These are phyloP conservation scores for Falco berigora DNA, from an alignment of 2,797 vertebrate species.

Conservation along the genomic window DNA sequence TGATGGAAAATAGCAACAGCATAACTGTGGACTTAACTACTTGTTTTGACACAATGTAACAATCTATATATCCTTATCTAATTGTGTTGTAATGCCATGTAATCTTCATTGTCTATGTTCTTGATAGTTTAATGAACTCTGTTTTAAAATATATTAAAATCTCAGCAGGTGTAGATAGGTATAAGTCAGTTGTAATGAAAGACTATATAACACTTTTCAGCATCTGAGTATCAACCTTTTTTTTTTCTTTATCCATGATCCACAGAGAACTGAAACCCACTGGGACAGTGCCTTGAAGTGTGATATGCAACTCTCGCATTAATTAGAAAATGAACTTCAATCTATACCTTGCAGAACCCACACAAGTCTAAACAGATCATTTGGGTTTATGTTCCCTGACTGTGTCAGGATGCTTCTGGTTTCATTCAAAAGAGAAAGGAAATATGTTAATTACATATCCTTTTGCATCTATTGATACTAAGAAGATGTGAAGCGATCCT, in stretches of 20 bases:
- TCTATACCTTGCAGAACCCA: neutral
- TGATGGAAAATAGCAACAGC: neutral
- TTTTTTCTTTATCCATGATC: neutral
- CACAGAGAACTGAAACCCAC: neutral
- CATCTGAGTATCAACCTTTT: neutral
- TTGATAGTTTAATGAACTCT: neutral
- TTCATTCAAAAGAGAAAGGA: neutral
- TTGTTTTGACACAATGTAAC: neutral
- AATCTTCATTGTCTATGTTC: neutral
- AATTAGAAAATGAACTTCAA: constrained; percentile 22
- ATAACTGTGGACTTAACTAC: neutral
- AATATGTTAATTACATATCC: neutral
- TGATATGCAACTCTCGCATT: neutral
- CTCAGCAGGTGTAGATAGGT: neutral
- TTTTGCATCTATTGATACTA: neutral
- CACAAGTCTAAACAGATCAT: neutral
- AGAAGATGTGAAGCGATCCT: neutral
- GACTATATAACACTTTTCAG: neutral
- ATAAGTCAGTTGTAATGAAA: neutral
- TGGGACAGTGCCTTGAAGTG: neutral
- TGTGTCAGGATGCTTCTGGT: neutral
- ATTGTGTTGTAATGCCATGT: neutral
- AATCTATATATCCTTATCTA: neutral
- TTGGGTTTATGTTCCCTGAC: neutral
- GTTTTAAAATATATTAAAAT: neutral